Evolutionary conservation across 2,888 invertebrate genomes (phyloP).

Genomic region (Notodonta dromedarius): DNA sequence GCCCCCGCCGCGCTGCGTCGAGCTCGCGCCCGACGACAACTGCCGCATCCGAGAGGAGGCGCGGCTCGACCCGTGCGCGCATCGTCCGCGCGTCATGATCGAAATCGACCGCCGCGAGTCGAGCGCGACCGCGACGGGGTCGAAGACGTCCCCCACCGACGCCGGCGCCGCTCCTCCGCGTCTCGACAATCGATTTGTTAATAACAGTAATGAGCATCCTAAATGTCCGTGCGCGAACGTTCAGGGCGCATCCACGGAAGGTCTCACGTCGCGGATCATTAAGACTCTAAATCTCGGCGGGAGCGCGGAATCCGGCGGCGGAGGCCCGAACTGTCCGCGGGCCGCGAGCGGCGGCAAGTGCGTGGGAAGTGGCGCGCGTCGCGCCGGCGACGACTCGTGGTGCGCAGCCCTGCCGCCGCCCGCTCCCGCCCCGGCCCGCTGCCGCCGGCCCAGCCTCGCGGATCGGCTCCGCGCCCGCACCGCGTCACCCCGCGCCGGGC

Average conservation of each 20-base stretch:
- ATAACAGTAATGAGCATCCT: background rate
- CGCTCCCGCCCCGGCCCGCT: slow-evolving; percentile 23
- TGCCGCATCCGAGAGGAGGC: slow-evolving; percentile 36
- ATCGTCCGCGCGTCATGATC: slow-evolving; percentile 50
- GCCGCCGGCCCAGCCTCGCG: slow-evolving; percentile 15
- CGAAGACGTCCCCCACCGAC: background rate
- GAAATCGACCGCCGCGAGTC: slow-evolving; percentile 47
- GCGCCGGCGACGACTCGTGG: slow-evolving; percentile 7
- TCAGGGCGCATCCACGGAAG: background rate
- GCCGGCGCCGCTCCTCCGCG: no score
- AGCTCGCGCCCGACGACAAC: slow-evolving; percentile 39
- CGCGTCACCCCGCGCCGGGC: slow-evolving; percentile 10
- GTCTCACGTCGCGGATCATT: slow-evolving; percentile 29
- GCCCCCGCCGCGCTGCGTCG: slow-evolving; percentile 41
- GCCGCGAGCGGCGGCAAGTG: background rate
- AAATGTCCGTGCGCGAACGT: background rate
- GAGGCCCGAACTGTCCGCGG: background rate
- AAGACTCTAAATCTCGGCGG: slow-evolving; percentile 25
- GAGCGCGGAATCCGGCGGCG: slow-evolving; percentile 9
- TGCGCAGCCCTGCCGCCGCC: slow-evolving; percentile 12
- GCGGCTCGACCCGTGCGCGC: slow-evolving; percentile 55
- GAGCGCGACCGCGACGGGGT: background rate
- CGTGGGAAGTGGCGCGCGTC: background rate
- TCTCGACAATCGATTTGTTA: no score
- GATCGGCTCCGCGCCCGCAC: slow-evolving; percentile 25